These are phyloP conservation scores for Phrynocephalus guinanensis DNA, from an alignment of 2,797 vertebrate genomes.

Conservation along the genomic window DNA sequence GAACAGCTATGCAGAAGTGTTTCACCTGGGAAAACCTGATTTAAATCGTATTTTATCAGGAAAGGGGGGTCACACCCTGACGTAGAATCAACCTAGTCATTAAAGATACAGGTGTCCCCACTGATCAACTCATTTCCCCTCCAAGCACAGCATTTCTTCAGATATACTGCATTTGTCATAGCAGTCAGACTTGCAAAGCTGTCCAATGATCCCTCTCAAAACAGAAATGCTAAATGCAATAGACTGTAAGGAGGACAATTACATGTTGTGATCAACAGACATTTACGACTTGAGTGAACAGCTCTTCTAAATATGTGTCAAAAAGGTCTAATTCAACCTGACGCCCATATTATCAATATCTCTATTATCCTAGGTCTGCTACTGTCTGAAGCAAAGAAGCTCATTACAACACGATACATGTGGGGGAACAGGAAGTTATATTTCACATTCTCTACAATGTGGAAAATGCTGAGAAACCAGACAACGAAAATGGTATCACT, in stretches of 20 bases:
- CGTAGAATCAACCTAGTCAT: too few relatives aligned
- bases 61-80: too few relatives aligned
- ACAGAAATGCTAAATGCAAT: background rate
- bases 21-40: too few relatives aligned
- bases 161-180: too few relatives aligned
- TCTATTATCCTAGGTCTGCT: conserved; percentile 21
- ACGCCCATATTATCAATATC: background rate
- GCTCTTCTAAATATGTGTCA: background rate
- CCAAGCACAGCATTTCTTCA: too few relatives aligned
- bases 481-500: background rate
- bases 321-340: background rate
- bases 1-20: too few relatives aligned
- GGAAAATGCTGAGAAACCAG: conserved; percentile 11
- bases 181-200: too few relatives aligned
- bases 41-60: too few relatives aligned
- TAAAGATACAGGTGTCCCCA: too few relatives aligned
- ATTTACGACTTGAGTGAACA: background rate
- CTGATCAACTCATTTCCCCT: too few relatives aligned
- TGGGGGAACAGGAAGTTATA: conserved; percentile 2
- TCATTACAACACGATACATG: background rate
- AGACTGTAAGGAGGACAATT: background rate
- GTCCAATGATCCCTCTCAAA: too few relatives aligned
- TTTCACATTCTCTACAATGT: background rate
- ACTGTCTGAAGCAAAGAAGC: conserved; percentile 18
- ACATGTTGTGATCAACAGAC: background rate